Conservation (phyloP, 2,797 vertebrate genomes). For the Poeciliopsis presidionis region DNA sequence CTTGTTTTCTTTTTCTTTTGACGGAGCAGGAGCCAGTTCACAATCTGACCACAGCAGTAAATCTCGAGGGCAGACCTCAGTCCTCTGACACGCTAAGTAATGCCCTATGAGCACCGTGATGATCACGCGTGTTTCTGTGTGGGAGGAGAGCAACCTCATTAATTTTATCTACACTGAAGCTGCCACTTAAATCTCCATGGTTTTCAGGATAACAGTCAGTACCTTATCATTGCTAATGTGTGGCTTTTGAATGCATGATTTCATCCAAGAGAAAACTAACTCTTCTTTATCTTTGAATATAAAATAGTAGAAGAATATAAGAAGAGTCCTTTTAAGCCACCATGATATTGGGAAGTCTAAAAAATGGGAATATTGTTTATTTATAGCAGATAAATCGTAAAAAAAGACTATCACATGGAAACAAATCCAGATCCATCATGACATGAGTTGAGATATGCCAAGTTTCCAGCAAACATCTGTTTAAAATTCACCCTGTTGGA, state of each 20-base stretch:
- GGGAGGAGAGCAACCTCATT: conserved; percentile 54
- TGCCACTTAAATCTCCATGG: conserved; percentile 63
- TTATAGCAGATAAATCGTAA: background rate
- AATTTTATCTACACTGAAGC: conserved; percentile 65
- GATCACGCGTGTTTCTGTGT: conserved; percentile 43
- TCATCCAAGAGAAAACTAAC: conserved; percentile 4
- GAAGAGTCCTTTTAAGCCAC: background rate
- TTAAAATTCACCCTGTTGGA: background rate
- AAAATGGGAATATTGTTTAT: background rate
- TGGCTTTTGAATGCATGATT: conserved; percentile 36
- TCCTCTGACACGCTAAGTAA: conserved; percentile 60
- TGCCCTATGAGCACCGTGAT: conserved; percentile 59
- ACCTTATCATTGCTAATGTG: conserved; percentile 41
- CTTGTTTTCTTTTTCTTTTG: conserved; percentile 39
- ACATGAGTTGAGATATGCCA: background rate
- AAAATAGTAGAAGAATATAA: background rate
- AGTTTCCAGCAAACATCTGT: background rate
- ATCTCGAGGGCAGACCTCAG: conserved; percentile 61
- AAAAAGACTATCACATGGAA: background rate
- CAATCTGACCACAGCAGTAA: conserved; percentile 45
- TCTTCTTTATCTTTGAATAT: conserved; percentile 1
- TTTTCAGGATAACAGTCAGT: conserved; percentile 39
- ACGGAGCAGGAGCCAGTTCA: conserved; percentile 31
- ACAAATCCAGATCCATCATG: background rate
- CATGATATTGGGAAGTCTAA: background rate